A percentile compares a stretch with the other conserved stretches of the same genome.
Evolutionary conservation across 2,797 vertebrate genomes (phyloP).

Genomic region (Trachops cirrhosus): DNA sequence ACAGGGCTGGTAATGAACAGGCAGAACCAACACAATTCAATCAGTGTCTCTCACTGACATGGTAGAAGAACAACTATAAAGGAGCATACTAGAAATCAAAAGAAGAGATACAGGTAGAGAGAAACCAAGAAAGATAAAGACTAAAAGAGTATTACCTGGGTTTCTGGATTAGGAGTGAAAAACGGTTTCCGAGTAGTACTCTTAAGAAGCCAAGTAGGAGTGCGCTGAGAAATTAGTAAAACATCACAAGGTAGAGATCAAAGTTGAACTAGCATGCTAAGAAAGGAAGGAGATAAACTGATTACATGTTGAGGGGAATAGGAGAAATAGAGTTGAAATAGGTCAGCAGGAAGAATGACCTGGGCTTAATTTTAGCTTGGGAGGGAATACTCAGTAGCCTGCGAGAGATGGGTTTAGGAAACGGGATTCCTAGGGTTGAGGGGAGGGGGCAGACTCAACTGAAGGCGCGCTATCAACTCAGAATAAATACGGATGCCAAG

Average conservation of each 20-base stretch:
- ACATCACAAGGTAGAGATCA: neutral
- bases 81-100: neutral
- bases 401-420: neutral
- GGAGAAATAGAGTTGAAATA: neutral
- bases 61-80: neutral
- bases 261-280: neutral
- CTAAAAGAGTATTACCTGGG: neutral
- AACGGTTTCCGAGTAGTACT: neutral
- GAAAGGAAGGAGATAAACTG: neutral
- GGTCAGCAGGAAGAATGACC: neutral
- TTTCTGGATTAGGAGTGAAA: neutral
- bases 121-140: neutral
- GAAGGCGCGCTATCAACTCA: neutral
- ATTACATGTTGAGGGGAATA: neutral
- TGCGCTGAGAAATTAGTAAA: neutral
- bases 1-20: neutral
- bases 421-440: accelerated
- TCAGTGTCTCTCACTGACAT: neutral
- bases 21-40: neutral
- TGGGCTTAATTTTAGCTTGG: neutral
- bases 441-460: neutral
- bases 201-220: neutral
- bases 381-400: neutral
- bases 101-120: neutral
- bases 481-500: neutral